Percentiles rank a stretch among this genome's conserved stretches.
Conservation (phyloP, 2,113 vertebrate species). For the Hippocampus abdominalis region DNA sequence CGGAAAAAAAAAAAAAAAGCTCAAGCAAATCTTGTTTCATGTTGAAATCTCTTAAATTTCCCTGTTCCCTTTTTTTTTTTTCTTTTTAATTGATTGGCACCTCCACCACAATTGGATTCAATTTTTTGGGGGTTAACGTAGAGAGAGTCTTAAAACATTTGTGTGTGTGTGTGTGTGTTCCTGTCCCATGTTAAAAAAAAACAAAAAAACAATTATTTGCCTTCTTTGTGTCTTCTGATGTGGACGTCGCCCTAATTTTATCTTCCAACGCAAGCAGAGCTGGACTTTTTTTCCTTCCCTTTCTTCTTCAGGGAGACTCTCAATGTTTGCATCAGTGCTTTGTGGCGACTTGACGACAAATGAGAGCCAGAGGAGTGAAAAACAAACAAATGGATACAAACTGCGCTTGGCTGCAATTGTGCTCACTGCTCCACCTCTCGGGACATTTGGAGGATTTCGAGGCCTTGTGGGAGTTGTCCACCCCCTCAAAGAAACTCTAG, state of each 20-base stretch:
- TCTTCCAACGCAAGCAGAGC: not conserved
- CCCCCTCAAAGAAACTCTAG: constrained; percentile 35
- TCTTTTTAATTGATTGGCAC: not conserved
- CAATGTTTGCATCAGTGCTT: constrained; percentile 44
- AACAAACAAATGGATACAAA: not conserved
- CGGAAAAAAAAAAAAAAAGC: constrained; percentile 46
- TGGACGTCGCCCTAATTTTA: not conserved
- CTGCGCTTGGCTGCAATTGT: constrained; percentile 1
- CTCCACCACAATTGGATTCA: not conserved
- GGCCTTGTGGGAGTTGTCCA: constrained; percentile 23
- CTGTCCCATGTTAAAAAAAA: constrained; percentile 1
- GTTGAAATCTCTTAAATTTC: constrained; percentile 13
- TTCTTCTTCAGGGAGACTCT: constrained; percentile 52
- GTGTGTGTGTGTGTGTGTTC: not conserved
- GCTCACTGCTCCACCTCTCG: constrained; percentile 9
- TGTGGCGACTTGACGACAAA: constrained; percentile 20
- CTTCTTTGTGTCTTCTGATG: not conserved
- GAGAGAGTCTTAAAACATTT: constrained; percentile 10
- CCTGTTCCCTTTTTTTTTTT: not conserved
- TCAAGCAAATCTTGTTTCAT: constrained; percentile 29
- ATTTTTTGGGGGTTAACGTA: not conserved
- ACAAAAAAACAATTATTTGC: not conserved
- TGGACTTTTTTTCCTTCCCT: not conserved
- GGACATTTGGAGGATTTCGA: constrained; percentile 25
- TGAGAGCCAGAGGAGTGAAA: not conserved